These are phyloP conservation scores for Thumatha senex DNA, from an alignment of 2,888 invertebrate species.

Conservation along the genomic window DNA sequence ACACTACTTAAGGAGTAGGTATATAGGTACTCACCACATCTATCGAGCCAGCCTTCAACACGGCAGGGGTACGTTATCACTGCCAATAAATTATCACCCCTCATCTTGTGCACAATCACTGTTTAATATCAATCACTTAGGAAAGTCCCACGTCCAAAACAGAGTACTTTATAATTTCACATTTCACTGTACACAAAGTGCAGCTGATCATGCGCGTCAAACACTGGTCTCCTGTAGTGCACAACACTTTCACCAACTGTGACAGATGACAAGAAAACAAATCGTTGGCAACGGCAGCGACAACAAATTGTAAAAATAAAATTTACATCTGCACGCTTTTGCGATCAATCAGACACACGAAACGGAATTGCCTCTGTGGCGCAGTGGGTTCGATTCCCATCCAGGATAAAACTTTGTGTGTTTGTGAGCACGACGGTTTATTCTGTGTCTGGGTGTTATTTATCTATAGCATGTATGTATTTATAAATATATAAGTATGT, in stretches of 20 bases:
- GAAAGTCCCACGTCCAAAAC: constrained; percentile 30
- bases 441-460: too few species aligned
- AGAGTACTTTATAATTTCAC: constrained; percentile 47
- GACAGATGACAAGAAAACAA: constrained; percentile 55
- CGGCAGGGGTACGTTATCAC: constrained; percentile 74
- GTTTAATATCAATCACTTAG: constrained; percentile 44
- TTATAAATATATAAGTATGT: too few species aligned
- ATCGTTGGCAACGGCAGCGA: constrained; percentile 41
- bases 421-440: too few species aligned
- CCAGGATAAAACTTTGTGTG: too few species aligned
- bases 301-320: constrained; percentile 30
- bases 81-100: constrained; percentile 52
- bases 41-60: constrained; percentile 76
- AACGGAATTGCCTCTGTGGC: too few species aligned
- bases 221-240: constrained; percentile 46
- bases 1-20: too few species aligned
- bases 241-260: constrained; percentile 74
- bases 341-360: too few species aligned
- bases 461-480: too few species aligned
- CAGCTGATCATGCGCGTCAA: constrained; percentile 36
- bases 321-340: constrained; percentile 2
- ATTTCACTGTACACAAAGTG: constrained; percentile 52
- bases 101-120: constrained; percentile 62
- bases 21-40: constrained; percentile 68
- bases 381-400: too few species aligned